Conservation (phyloP, 2,888 invertebrate species). For the Neoaliturus tenellus region DNA sequence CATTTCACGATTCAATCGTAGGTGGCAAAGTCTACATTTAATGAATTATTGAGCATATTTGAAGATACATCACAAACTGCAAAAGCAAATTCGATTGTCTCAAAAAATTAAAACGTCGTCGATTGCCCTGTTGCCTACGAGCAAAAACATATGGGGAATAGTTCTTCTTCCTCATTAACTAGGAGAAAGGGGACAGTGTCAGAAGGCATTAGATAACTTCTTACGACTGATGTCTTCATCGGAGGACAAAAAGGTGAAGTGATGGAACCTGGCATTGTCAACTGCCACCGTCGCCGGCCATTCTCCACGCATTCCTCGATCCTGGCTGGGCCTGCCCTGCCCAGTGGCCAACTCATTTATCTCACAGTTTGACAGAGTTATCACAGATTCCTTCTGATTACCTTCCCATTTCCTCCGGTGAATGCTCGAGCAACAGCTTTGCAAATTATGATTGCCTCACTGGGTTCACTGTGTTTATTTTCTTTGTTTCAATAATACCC, state of each 20-base stretch:
- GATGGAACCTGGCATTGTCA: conserved; percentile 29
- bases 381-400: not conserved
- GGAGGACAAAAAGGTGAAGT: conserved; percentile 27
- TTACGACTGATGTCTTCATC: conserved; percentile 29
- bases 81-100: no score
- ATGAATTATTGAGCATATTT: no score
- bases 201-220: conserved; percentile 38
- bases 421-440: conserved; percentile 8
- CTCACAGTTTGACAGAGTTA: not conserved
- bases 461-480: not conserved
- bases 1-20: no score
- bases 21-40: no score
- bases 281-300: not conserved
- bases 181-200: conserved; percentile 33
- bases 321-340: not conserved
- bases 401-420: conserved; percentile 1
- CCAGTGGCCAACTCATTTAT: not conserved
- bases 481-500: not conserved
- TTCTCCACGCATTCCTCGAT: conserved; percentile 43
- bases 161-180: conserved; percentile 29
- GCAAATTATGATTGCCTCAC: conserved; percentile 5
- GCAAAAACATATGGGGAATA: not conserved
- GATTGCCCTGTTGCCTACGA: no score
- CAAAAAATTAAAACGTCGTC: no score
- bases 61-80: no score